Base-by-base conservation (phyloP, 2,113 vertebrate species). In the Sphyrna mokarran region DNA sequence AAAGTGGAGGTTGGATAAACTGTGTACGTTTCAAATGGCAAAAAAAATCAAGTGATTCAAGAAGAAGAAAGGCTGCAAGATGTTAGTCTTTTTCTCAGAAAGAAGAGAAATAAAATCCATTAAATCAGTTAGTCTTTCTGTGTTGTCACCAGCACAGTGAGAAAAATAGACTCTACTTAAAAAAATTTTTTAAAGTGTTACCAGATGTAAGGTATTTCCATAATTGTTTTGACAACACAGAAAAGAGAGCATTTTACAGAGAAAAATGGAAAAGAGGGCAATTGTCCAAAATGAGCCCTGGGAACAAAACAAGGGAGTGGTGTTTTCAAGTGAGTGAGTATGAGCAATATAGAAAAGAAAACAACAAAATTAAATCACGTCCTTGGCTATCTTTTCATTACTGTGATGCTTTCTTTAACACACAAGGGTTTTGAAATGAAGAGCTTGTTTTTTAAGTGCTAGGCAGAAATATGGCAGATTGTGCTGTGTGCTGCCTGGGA, bases 231-330 rank as follows among this genome's bases (percentile, higher is more conserved):
- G 86, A 89, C 26, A 54, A 58, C 33, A 16, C 78, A 40, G 43
- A 89, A 29, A 58, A 89, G 54, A 48, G 54, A 89, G 26, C 86
- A 89, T 54, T 89, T 89, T 87, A 58, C 48, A 58, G 48, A 9
- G 26, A 58, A 58, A 58, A 33, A 29, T 89, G 26, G 10, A 58
- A 83, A 43, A 0, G 86, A 87, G 86, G 86, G 48, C 86, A 89
- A 23, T 13, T 63, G 87, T 61, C n/a, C 54, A 90, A 90, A 89
- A 89, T 5, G 20, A 54, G 86, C 48, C 54, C 48, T 5, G 86
- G 63, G 54, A 90, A 54, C 87, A 58, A 90, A 90, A 90, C 48
- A 90, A 90, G 87, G 87, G 87, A 90, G 87, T 33, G 87, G 87
- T 61, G 33, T 29, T 90, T 90, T 61, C 13, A 48, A 89, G 86